These are phyloP conservation scores for Kryphioiulus occultus DNA, from an alignment of 2,888 invertebrate species.

Conservation along the genomic window DNA sequence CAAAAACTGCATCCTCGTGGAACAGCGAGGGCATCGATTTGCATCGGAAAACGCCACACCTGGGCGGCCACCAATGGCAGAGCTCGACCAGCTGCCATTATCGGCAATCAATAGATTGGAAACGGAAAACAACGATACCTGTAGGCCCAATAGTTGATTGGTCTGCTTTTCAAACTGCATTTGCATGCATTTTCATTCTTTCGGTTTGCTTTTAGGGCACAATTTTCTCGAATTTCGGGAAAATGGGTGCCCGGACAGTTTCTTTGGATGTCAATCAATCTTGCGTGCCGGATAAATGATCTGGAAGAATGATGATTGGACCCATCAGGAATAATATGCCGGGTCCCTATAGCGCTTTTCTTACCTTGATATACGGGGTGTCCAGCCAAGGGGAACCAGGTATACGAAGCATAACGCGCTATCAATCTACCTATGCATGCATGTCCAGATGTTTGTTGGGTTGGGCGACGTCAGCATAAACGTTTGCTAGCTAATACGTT, in stretches of 20 bases:
- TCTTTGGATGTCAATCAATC: not conserved
- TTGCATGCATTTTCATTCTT: not conserved
- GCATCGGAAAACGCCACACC: not conserved
- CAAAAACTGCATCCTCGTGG: slow-evolving; percentile 8
- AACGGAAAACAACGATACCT: not conserved
- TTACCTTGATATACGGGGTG: not conserved
- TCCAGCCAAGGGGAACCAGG: not conserved
- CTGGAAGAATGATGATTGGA: not conserved
- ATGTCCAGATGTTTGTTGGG: too few relatives aligned
- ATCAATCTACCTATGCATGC: too few relatives aligned
- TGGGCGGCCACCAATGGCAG: not conserved
- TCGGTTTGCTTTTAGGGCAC: slow-evolving; percentile 8
- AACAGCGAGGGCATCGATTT: not conserved
- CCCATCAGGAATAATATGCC: not conserved
- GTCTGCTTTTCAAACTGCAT: not conserved
- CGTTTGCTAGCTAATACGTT: too few relatives aligned
- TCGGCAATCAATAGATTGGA: slow-evolving; percentile 18
- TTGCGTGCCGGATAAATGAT: not conserved
- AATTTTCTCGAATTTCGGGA: slow-evolving; percentile 33
- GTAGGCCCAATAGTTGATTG: slow-evolving; percentile 8
- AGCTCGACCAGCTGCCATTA: not conserved
- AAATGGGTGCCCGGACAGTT: not conserved
- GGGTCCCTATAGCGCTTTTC: not conserved
- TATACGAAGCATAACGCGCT: not conserved
- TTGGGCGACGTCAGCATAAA: too few relatives aligned